Conservation (phyloP, 2,888 invertebrate genomes). For the Ophion ellenae region DNA sequence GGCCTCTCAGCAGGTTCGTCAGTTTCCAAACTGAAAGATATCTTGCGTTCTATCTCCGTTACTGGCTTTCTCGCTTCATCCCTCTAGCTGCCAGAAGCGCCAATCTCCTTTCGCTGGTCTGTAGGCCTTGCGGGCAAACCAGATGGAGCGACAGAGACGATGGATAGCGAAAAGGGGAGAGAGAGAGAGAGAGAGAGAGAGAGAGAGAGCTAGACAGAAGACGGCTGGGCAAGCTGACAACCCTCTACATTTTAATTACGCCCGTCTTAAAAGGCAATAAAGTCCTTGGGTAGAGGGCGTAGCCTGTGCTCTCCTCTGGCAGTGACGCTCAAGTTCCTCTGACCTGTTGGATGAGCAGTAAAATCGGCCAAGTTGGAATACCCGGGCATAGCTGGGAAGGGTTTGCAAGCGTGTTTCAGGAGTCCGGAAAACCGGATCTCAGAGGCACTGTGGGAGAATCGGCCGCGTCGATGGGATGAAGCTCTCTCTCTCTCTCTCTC, state of each 20-base stretch:
- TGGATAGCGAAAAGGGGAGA: not conserved
- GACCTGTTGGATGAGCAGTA: conserved; percentile 56
- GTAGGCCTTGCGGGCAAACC: conserved; percentile 45
- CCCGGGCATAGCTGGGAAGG: conserved; percentile 12
- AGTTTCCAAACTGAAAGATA: conserved; percentile 65
- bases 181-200: conserved; percentile 17
- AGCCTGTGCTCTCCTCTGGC: conserved; percentile 59
- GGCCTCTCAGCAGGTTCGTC: conserved; percentile 62
- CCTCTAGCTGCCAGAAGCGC: conserved; percentile 40
- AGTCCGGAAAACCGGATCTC: conserved; percentile 57
- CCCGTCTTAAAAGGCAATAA: conserved; percentile 80
- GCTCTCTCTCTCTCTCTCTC: not conserved
- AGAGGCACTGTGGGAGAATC: conserved; percentile 42
- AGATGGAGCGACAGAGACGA: conserved; percentile 63
- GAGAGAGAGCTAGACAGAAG: conserved; percentile 31
- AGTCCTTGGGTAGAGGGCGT: conserved; percentile 73
- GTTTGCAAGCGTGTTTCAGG: conserved; percentile 38
- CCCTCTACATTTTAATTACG: conserved; percentile 82
- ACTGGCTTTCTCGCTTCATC: conserved; percentile 9
- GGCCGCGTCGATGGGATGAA: conserved; percentile 49
- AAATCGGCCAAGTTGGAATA: conserved; percentile 40
- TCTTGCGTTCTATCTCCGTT: conserved; percentile 34
- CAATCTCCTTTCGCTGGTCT: conserved; percentile 48
- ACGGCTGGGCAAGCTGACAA: conserved; percentile 73
- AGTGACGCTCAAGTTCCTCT: conserved; percentile 71